A percentile compares a stretch with the other conserved stretches of the same genome.
phyloP scores from a whole-genome alignment of 2,113 vertebrate genomes.

The Parus major region DNA sequence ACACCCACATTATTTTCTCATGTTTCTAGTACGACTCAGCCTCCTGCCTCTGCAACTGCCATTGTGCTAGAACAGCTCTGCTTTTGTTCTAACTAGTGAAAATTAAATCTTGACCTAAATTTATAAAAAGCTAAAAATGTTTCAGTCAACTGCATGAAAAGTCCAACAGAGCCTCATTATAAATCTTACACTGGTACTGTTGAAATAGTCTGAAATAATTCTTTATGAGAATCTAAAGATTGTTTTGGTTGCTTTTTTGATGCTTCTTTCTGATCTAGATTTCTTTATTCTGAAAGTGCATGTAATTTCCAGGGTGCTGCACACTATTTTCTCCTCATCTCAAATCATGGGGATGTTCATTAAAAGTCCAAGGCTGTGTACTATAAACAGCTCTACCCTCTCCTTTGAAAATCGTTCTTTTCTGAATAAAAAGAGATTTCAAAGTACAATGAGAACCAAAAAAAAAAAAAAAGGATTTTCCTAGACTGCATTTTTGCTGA shows the following conservation, averaged over 20 bases:
- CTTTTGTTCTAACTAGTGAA: conserved; percentile 62
- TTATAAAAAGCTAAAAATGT: conserved; percentile 42
- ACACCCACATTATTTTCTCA: conserved; percentile 25
- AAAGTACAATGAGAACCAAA: neutral
- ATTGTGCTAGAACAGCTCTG: conserved; percentile 51
- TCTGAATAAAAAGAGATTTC: neutral
- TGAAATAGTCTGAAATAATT: conserved; percentile 7
- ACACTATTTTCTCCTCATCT: neutral
- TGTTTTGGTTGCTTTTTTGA: neutral
- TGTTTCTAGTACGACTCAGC: neutral
- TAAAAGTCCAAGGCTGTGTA: neutral
- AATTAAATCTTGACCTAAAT: conserved; percentile 73
- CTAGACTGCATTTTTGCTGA: neutral
- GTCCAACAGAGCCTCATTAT: conserved; percentile 15
- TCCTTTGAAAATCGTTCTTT: neutral
- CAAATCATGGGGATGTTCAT: neutral
- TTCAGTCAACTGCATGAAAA: conserved; percentile 18
- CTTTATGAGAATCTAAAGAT: conserved; percentile 1
- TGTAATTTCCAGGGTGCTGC: conserved; percentile 23
- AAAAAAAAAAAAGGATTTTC: neutral
- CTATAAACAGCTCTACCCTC: neutral
- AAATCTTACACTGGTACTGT: neutral
- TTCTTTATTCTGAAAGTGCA: conserved; percentile 28
- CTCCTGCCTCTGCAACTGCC: neutral
- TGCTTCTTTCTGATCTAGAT: conserved; percentile 23